phyloP scores from a whole-genome alignment of 2,888 invertebrate species.

The Prosopocoilus inquinatus region DNA sequence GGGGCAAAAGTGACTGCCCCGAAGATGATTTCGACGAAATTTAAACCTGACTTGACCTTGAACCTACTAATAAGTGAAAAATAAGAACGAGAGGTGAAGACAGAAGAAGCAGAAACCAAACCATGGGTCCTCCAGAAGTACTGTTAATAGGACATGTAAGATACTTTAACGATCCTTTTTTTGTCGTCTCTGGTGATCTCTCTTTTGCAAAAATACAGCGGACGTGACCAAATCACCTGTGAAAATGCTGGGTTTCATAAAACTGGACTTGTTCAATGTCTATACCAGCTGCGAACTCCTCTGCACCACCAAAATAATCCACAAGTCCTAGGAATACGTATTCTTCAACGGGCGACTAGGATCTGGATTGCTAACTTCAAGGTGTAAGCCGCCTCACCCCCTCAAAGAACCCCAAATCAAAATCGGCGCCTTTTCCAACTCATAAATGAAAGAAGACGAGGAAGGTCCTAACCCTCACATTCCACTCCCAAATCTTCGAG shows the following conservation, averaged over 20 bases:
- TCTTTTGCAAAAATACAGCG: too few species aligned
- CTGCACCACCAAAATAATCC: constrained; percentile 32
- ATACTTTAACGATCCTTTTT: too few species aligned
- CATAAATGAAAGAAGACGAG: constrained; percentile 49
- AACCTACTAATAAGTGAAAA: too few species aligned
- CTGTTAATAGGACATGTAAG: too few species aligned
- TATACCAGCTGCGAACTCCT: constrained; percentile 31
- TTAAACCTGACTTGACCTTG: too few species aligned
- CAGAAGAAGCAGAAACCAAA: too few species aligned
- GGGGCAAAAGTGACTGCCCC: too few species aligned
- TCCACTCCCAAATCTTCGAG: constrained; percentile 50
- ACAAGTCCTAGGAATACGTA: constrained; percentile 36
- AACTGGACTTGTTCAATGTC: constrained; percentile 14
- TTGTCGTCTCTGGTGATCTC: too few species aligned
- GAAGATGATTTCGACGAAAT: too few species aligned
- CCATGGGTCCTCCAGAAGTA: too few species aligned
- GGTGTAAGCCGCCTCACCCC: constrained; percentile 27
- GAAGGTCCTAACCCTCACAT: constrained; percentile 51
- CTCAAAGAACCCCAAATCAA: background rate
- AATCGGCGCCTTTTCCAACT: constrained; percentile 34
- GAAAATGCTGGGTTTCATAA: constrained; percentile 9
- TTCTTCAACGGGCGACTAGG: constrained; percentile 39
- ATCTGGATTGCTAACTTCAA: constrained; percentile 37
- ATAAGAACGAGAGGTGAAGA: too few species aligned
- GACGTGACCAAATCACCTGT: background rate